phyloP scores from a whole-genome alignment of 2,113 vertebrate species.

The Tragelaphus strepsiceros region DNA sequence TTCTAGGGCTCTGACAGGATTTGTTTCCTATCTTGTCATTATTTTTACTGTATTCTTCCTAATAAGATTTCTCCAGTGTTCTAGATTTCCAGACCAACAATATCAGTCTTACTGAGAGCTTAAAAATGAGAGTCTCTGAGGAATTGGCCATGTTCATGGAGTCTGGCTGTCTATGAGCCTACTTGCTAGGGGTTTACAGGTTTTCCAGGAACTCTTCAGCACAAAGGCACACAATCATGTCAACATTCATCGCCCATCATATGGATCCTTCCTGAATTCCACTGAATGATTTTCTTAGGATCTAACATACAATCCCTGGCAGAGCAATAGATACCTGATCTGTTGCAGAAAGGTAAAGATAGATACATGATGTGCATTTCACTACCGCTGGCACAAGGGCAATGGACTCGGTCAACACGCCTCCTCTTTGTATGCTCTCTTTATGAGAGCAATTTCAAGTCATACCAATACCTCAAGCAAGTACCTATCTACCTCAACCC shows the following conservation, averaged over 20 bases:
- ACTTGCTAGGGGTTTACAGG: background rate
- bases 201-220: background rate
- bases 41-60: slow-evolving; percentile 53
- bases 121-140: background rate
- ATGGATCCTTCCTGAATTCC: background rate
- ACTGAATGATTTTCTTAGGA: background rate
- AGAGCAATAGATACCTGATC: background rate
- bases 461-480: background rate
- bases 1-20: slow-evolving; percentile 55
- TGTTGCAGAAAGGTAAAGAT: background rate
- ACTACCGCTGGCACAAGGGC: background rate
- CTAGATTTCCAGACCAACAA: slow-evolving; percentile 35
- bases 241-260: background rate
- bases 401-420: background rate
- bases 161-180: rapidly evolving
- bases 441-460: background rate
- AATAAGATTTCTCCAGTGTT: slow-evolving; percentile 40
- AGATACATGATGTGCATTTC: background rate
- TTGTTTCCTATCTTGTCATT: slow-evolving; percentile 55
- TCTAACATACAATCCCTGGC: background rate
- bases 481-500: background rate
- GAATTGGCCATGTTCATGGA: background rate
- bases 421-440: background rate
- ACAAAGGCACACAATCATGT: background rate
- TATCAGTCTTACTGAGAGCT: background rate